Conservation (phyloP, 1,140 invertebrate species). For the Zaprionus taronus region DNA sequence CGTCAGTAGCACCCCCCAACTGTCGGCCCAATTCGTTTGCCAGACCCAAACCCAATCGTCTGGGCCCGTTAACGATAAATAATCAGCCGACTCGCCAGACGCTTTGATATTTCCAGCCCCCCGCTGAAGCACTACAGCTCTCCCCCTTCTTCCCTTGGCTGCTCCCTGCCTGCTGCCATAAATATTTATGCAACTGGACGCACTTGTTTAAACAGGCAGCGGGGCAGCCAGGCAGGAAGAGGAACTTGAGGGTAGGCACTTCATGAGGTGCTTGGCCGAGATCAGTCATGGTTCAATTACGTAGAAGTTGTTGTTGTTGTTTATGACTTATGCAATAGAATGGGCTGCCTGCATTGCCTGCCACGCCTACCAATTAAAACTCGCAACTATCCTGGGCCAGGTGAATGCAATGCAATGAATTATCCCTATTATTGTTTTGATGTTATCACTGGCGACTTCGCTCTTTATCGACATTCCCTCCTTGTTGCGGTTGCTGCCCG, state of each 20-base stretch:
- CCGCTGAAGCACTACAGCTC: background rate
- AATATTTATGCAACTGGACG: constrained; percentile 78
- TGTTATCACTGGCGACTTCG: constrained; percentile 69
- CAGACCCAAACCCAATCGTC: constrained; percentile 34
- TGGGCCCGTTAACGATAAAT: constrained; percentile 61
- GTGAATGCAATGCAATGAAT: constrained; percentile 9
- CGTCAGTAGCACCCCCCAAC: constrained; percentile 38
- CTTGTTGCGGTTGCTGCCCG: background rate
- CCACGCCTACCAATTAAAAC: constrained; percentile 75
- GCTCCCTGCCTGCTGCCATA: constrained; percentile 50
- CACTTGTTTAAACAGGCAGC: constrained; percentile 58
- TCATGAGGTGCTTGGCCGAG: constrained; percentile 36
- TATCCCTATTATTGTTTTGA: constrained; percentile 71
- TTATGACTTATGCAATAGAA: constrained; percentile 60
- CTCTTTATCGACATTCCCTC: background rate
- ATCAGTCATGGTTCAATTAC: constrained; percentile 21
- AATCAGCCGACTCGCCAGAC: constrained; percentile 54
- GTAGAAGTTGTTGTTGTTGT: constrained; percentile 18
- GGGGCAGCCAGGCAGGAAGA: background rate
- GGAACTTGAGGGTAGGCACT: constrained; percentile 32
- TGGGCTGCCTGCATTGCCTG: background rate
- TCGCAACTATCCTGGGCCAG: constrained; percentile 4
- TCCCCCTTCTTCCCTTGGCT: background rate
- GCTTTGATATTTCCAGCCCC: constrained; percentile 46
- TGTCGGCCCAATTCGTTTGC: background rate